Evolutionary conservation across 1,140 invertebrate genomes (phyloP).

Genomic region (Nixonia krombeini): DNA sequence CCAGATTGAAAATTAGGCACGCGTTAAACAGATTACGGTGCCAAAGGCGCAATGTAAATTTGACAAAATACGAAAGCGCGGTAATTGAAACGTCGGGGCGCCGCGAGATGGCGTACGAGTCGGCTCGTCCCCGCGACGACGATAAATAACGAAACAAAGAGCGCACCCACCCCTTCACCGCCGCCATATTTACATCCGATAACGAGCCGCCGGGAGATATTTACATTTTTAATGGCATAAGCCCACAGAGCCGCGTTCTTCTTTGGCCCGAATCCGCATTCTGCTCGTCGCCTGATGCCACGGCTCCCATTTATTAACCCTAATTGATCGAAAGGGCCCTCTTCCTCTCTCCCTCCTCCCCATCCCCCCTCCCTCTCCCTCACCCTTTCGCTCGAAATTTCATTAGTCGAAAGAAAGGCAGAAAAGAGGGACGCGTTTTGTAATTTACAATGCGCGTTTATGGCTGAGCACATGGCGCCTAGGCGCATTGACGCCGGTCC

Average conservation of each 20-base stretch:
- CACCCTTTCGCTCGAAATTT: constrained; percentile 49
- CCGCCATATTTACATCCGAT: constrained; percentile 69
- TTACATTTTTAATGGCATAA: constrained; percentile 72
- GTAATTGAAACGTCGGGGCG: constrained; percentile 48
- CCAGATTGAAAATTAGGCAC: neutral
- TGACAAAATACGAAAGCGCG: neutral
- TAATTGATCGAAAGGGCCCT: constrained; percentile 68
- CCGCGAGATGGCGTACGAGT: constrained; percentile 36
- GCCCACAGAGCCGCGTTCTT: constrained; percentile 56
- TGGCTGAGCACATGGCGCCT: constrained; percentile 49
- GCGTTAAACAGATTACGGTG: neutral
- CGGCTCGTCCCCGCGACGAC: constrained; percentile 43
- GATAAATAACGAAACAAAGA: constrained; percentile 70
- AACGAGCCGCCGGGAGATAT: constrained; percentile 70
- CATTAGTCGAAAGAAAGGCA: constrained; percentile 33
- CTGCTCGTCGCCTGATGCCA: constrained; percentile 43
- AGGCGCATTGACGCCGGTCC: constrained; percentile 3
- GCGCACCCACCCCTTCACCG: constrained; percentile 49
- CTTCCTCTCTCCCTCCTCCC: constrained; percentile 10
- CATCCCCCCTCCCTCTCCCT: constrained; percentile 16
- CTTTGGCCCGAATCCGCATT: constrained; percentile 28
- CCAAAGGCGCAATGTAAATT: constrained; percentile 22
- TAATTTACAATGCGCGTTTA: constrained; percentile 32
- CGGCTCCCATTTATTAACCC: constrained; percentile 67
- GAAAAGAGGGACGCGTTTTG: constrained; percentile 8